Evolutionary conservation across 1,140 invertebrate species (phyloP).

Genomic region (Rhopalosiphum maidis): DNA sequence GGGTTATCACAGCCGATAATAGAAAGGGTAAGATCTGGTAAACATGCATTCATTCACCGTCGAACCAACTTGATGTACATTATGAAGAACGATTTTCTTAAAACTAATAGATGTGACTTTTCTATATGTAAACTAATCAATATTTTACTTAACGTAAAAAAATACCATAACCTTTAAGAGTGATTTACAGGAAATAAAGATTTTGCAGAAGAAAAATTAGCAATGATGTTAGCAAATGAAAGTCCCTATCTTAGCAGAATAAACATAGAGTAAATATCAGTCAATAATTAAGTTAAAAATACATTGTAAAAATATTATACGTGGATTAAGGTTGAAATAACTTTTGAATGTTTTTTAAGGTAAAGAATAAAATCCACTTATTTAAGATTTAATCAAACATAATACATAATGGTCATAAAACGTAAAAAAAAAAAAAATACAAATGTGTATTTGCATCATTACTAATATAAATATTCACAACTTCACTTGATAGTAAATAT

Average conservation of each 20-base stretch:
- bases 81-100: conserved; percentile 71
- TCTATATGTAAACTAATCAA: conserved; percentile 67
- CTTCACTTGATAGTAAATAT: not conserved
- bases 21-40: conserved; percentile 68
- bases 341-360: not conserved
- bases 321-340: not conserved
- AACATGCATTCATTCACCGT: conserved; percentile 83
- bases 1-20: conserved; percentile 66
- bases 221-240: conserved; percentile 73
- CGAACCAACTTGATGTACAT: conserved; percentile 73
- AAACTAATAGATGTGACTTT: conserved; percentile 74
- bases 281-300: not conserved
- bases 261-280: conserved; percentile 62
- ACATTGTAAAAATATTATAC: not conserved
- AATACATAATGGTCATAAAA: no score
- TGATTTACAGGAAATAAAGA: conserved; percentile 65
- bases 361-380: not conserved
- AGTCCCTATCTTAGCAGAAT: conserved; percentile 76
- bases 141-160: not conserved
- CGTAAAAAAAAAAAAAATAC: not conserved
- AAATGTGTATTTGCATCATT: not conserved
- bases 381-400: not conserved
- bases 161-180: not conserved
- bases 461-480: not conserved
- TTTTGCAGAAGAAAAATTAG: conserved; percentile 80